Conservation (phyloP, 2,113 vertebrate species). For the Phycodurus eques region DNA sequence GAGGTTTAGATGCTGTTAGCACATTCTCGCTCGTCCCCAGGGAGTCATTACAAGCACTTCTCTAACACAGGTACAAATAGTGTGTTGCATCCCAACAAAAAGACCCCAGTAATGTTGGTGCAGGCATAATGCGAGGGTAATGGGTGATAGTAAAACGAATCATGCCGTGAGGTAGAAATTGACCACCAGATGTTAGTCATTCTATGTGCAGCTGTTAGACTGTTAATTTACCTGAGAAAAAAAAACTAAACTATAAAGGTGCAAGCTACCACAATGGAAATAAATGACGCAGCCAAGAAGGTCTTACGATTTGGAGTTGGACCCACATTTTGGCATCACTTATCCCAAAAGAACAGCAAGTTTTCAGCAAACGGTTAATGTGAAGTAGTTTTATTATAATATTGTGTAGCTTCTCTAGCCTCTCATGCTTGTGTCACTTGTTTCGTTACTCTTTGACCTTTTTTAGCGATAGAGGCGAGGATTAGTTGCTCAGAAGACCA, state of each 20-base stretch:
- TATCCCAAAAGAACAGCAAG: too few relatives aligned
- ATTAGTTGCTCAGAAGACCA: too few relatives aligned
- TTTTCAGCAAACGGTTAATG: too few relatives aligned
- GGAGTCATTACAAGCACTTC: slow-evolving; percentile 46
- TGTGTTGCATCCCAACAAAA: slow-evolving; percentile 18
- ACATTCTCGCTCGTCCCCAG: slow-evolving; percentile 36
- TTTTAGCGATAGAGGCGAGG: too few relatives aligned
- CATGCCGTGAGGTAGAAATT: not conserved
- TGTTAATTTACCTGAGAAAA: not conserved
- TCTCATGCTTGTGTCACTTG: too few relatives aligned
- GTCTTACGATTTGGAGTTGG: not conserved
- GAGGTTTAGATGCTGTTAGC: slow-evolving; percentile 46
- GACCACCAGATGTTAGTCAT: not conserved
- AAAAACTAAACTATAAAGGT: not conserved
- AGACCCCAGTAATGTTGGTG: slow-evolving; percentile 1
- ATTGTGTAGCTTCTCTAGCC: too few relatives aligned
- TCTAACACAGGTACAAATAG: slow-evolving; percentile 37
- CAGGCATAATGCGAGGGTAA: not conserved
- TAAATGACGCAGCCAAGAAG: not conserved
- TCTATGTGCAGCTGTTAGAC: not conserved
- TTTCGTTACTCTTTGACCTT: too few relatives aligned
- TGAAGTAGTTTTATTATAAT: too few relatives aligned
- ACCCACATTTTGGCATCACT: not conserved
- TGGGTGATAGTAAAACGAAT: not conserved
- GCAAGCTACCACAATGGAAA: not conserved